Conservation (phyloP, 1,140 invertebrate species). For the Eurytemora carolleeae region DNA sequence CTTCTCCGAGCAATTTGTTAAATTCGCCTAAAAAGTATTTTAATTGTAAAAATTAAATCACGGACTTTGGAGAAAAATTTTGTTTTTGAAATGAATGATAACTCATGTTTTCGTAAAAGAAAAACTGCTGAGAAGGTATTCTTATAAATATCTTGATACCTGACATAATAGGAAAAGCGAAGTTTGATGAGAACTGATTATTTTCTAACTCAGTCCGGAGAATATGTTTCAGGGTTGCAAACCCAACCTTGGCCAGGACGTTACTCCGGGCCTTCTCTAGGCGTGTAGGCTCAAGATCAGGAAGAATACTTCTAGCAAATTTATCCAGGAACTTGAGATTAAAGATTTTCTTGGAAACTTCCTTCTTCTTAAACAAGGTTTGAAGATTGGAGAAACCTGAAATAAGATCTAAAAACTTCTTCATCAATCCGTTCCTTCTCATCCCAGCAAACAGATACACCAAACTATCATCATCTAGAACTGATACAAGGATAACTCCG, state of each 20-base stretch:
- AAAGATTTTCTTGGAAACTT: neutral
- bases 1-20: neutral
- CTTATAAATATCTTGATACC: too few relatives aligned
- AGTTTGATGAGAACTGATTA: too few relatives aligned
- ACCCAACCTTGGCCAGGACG: neutral
- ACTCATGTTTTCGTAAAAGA: too few relatives aligned
- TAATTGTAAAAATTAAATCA: too few relatives aligned
- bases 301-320: too few relatives aligned
- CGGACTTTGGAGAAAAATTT: too few relatives aligned
- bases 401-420: neutral
- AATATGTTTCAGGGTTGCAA: neutral
- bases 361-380: neutral
- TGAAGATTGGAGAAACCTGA: neutral
- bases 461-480: neutral
- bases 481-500: neutral
- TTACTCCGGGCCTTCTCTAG: neutral
- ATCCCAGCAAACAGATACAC: neutral
- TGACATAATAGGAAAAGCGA: too few relatives aligned
- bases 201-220: too few relatives aligned
- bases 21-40: neutral
- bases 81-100: too few relatives aligned
- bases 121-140: too few relatives aligned
- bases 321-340: neutral
- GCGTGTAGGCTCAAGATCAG: too few relatives aligned
- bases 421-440: neutral